phyloP scores from a whole-genome alignment of 1,140 invertebrate genomes.

The Drosophila busckii region DNA sequence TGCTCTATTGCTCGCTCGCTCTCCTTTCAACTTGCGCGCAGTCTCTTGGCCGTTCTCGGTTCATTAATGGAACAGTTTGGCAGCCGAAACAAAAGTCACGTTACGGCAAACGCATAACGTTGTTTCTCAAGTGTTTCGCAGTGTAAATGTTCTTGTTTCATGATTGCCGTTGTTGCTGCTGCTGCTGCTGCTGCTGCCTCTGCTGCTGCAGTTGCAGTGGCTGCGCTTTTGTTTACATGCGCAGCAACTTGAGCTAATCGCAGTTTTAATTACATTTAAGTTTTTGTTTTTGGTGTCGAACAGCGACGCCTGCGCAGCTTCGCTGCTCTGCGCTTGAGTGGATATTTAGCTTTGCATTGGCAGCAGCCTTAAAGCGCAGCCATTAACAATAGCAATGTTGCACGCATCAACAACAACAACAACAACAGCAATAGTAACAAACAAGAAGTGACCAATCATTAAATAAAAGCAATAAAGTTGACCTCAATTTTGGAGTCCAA shows the following conservation, averaged over 20 bases:
- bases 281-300: conserved; percentile 44
- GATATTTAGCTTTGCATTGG: conserved; percentile 39
- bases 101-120: conserved; percentile 25
- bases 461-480: conserved; percentile 8
- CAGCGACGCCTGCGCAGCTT: conserved; percentile 41
- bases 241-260: conserved; percentile 23
- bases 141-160: neutral
- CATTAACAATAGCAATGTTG: conserved; percentile 27
- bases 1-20: neutral
- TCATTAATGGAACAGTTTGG: conserved; percentile 62
- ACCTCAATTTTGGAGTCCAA: too few species aligned
- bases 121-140: conserved; percentile 26
- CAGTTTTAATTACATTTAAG: conserved; percentile 38
- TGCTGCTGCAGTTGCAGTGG: conserved; percentile 6
- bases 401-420: conserved; percentile 21
- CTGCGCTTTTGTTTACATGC: too few species aligned
- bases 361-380: conserved; percentile 39
- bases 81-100: conserved; percentile 53
- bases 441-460: conserved; percentile 1
- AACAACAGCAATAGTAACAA: neutral
- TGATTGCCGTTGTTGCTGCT: neutral
- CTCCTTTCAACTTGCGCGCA: neutral
- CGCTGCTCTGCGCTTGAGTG: conserved; percentile 32
- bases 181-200: conserved; percentile 18
- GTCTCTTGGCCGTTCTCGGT: conserved; percentile 20